Conservation (phyloP, 2,113 vertebrate species). For the Macrotis lagotis region DNA sequence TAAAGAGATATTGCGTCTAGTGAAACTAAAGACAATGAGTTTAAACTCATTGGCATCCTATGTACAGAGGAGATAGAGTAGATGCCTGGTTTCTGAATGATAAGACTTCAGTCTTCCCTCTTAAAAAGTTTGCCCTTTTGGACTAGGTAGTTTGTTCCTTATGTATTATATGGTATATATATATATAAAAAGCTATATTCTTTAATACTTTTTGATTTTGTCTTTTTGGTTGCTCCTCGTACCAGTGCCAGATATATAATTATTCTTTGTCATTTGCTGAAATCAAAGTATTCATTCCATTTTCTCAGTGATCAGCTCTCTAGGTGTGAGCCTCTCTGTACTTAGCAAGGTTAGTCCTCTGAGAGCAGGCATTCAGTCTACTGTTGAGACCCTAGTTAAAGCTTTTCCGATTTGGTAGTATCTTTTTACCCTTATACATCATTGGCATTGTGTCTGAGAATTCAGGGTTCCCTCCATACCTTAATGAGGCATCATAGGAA, state of each 20-base stretch:
- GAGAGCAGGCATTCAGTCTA: background rate
- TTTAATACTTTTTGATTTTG: background rate
- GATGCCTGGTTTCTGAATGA: background rate
- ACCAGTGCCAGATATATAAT: background rate
- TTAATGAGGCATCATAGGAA: background rate
- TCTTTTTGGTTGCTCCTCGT: background rate
- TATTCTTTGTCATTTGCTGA: background rate
- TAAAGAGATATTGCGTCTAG: constrained; percentile 6
- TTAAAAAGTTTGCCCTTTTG: background rate
- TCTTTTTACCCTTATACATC: background rate
- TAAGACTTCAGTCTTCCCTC: background rate
- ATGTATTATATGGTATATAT: background rate
- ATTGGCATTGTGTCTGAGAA: background rate
- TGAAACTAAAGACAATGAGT: background rate
- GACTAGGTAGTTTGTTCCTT: background rate
- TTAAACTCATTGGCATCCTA: background rate
- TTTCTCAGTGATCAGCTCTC: background rate
- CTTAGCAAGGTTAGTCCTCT: background rate
- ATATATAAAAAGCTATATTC: background rate
- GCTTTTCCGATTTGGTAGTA: background rate
- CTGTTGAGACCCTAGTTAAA: background rate
- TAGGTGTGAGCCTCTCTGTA: background rate
- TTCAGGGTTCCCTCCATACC: background rate
- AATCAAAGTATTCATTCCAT: background rate
- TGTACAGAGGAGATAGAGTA: background rate